Conservation (phyloP, 1,140 invertebrate genomes). For the Pollicipes pollicipes region DNA sequence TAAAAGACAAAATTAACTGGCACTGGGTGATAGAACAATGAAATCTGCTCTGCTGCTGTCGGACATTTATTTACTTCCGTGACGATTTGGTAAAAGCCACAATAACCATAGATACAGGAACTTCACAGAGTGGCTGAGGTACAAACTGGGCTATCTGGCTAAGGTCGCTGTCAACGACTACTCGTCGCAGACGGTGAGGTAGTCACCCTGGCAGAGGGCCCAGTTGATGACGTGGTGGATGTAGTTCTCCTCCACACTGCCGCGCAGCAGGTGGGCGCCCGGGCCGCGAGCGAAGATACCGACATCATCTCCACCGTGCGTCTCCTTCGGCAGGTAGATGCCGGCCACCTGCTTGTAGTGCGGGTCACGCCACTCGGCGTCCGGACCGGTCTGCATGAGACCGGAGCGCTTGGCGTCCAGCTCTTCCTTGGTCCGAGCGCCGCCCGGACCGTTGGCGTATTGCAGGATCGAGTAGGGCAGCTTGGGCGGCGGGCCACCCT, state of each 20-base stretch:
- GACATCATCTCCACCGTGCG: conserved; percentile 16
- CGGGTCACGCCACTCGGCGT: conserved; percentile 31
- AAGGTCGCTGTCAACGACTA: background rate
- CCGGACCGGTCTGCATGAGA: conserved; percentile 35
- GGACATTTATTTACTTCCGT: too few relatives aligned
- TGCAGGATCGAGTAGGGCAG: conserved; percentile 12
- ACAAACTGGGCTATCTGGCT: too few relatives aligned
- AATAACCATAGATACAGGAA: too few relatives aligned
- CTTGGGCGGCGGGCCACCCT: background rate
- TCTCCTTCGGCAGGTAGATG: conserved; percentile 14
- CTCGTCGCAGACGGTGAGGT: conserved; percentile 18
- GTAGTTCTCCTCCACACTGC: conserved; percentile 20
- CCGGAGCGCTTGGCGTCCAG: conserved; percentile 17
- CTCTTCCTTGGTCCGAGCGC: background rate
- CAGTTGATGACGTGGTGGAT: conserved; percentile 31
- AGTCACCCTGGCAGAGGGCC: conserved; percentile 19
- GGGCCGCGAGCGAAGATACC: conserved; percentile 20
- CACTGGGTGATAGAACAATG: too few relatives aligned
- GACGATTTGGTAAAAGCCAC: too few relatives aligned
- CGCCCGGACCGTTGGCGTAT: conserved; percentile 14
- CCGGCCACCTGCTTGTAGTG: conserved; percentile 9
- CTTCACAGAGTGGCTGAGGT: too few relatives aligned
- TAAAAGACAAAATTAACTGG: too few relatives aligned
- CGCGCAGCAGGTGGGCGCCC: conserved; percentile 29
- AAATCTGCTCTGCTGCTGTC: too few relatives aligned